Conservation (phyloP, 2,797 vertebrate genomes). For the Trematomus bernacchii region DNA sequence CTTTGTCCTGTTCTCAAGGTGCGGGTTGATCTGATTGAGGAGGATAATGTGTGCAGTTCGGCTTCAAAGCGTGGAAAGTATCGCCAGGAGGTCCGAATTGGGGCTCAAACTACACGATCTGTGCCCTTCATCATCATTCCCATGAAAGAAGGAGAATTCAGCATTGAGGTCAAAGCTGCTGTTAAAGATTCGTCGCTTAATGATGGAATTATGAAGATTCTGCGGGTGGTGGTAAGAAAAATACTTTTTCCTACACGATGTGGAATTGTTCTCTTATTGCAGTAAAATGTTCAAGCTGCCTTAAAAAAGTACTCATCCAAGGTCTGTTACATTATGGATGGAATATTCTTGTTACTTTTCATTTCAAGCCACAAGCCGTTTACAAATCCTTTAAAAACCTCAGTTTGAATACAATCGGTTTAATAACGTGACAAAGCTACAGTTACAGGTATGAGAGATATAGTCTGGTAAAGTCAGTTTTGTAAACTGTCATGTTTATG, state of each 20-base stretch:
- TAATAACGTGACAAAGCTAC: too few relatives aligned
- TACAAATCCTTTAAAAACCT: too few relatives aligned
- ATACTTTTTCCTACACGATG: neutral
- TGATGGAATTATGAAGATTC: conserved; percentile 86
- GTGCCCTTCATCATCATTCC: conserved; percentile 90
- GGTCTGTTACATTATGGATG: too few relatives aligned
- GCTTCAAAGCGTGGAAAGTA: conserved; percentile 83
- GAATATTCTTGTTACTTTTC: too few relatives aligned
- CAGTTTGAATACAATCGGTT: too few relatives aligned
- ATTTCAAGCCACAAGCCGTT: too few relatives aligned
- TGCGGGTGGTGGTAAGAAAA: conserved; percentile 90
- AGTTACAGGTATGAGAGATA: too few relatives aligned
- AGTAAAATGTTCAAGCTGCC: too few relatives aligned
- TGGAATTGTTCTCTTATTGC: too few relatives aligned
- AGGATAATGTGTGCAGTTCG: conserved; percentile 85
- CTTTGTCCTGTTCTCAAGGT: conserved; percentile 76
- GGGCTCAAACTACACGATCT: conserved; percentile 56
- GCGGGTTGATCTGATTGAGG: conserved; percentile 84
- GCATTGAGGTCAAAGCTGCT: conserved; percentile 87
- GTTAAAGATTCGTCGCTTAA: conserved; percentile 62
- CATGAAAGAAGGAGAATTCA: conserved; percentile 76
- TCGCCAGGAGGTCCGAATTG: conserved; percentile 73
- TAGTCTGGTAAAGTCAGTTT: too few relatives aligned
- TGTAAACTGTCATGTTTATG: too few relatives aligned
- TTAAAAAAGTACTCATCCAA: too few relatives aligned